phyloP scores from a whole-genome alignment of 2,888 invertebrate species.

The Tolmerus cingulatus region DNA sequence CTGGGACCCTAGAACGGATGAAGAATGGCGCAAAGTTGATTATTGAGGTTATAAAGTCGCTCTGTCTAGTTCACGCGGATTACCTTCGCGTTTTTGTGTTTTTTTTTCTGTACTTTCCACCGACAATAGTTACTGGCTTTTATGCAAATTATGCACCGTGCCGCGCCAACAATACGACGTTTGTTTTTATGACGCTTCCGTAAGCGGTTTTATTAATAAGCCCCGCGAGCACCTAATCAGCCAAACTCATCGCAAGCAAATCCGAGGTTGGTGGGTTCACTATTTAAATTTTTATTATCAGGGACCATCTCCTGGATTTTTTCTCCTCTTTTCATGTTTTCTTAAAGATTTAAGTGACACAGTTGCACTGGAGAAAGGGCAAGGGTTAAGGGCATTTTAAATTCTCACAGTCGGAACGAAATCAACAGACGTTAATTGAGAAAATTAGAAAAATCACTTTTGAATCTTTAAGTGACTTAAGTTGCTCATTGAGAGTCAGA shows the following conservation, averaged over 20 bases:
- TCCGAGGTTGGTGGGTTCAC: neutral
- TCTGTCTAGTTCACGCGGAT: constrained; percentile 31
- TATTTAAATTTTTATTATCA: neutral
- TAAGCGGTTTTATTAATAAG: constrained; percentile 6
- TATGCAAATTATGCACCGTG: constrained; percentile 12
- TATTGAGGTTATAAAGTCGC: constrained; percentile 38
- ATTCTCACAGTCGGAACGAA: neutral
- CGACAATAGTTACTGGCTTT: neutral
- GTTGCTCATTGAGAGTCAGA: neutral
- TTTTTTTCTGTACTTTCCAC: neutral
- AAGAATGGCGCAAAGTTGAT: constrained; percentile 23
- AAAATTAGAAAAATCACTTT: constrained; percentile 6
- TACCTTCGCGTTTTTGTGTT: neutral
- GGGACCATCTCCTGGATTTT: neutral
- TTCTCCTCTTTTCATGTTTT: neutral
- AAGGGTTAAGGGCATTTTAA: constrained; percentile 7
- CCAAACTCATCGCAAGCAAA: neutral
- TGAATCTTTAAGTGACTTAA: neutral
- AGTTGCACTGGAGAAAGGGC: neutral
- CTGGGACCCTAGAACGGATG: neutral
- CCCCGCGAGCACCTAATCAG: neutral
- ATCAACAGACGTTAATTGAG: neutral
- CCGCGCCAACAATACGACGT: neutral
- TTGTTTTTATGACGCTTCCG: constrained; percentile 17
- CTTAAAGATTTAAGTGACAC: neutral